These are phyloP conservation scores for Gastrophysa polygoni DNA, from an alignment of 2,888 invertebrate genomes.

Conservation along the genomic window DNA sequence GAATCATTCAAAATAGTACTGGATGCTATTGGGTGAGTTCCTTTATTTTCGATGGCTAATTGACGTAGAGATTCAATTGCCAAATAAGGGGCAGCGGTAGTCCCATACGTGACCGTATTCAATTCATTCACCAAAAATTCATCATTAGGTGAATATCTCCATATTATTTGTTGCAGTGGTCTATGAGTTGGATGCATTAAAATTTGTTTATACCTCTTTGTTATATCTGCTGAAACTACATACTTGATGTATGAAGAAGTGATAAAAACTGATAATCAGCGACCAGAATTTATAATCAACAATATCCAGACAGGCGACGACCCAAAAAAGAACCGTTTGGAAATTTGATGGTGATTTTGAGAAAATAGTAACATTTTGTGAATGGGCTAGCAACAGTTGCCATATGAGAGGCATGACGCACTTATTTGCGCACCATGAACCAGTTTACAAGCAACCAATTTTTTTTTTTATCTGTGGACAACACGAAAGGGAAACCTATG, in stretches of 20 bases:
- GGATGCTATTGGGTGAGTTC: conserved; percentile 3
- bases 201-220: conserved; percentile 20
- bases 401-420: background rate
- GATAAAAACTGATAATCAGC: background rate
- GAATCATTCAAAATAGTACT: conserved; percentile 10
- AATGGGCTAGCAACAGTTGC: too few relatives aligned
- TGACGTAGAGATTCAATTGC: conserved; percentile 15
- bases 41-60: conserved; percentile 9
- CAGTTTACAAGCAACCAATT: background rate
- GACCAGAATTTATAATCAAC: background rate
- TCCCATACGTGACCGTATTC: too few relatives aligned
- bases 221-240: conserved; percentile 17
- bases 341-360: too few relatives aligned
- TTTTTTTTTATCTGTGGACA: too few relatives aligned
- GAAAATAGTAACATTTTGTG: too few relatives aligned
- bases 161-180: conserved; percentile 15
- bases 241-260: conserved; percentile 21
- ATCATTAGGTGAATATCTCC: conserved; percentile 15
- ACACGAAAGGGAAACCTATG: too few relatives aligned
- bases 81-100: conserved; percentile 18
- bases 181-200: conserved; percentile 6
- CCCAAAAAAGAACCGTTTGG: background rate
- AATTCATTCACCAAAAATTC: conserved; percentile 12
- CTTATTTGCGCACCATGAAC: background rate
- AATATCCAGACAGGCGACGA: background rate